Evolutionary conservation across 2,888 invertebrate species (phyloP), one percentile per base, ranked within the genome.

Genomic region (Cheilosia vernalis): DNA sequence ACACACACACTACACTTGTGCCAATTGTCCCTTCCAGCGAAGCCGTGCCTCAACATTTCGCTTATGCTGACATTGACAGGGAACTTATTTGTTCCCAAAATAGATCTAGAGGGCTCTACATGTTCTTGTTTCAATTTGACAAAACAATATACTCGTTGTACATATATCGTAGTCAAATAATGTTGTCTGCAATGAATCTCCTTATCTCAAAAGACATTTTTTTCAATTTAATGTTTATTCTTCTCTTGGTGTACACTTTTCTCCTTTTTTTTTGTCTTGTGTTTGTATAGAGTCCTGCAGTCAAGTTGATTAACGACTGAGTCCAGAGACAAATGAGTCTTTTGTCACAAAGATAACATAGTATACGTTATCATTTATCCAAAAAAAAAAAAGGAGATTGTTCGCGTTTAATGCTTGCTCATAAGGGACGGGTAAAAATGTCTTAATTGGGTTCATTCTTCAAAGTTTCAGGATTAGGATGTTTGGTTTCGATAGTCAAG

Each of bases 271-370:
- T 13, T 3, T 13, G 13, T 37, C 9, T 37, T 21, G 15, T 33
- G 24, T 17, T 13, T 1, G 17, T 10, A 27, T 47, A 13, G 9
- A 60, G 37, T 44, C 58, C 33, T 21, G 13, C 3, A 60, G 58
- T 66, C 58, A 56, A 49, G 33, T 51, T 70, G 58, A 70, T 70
- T 70, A 49, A 70, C 60, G 33, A 15, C 19, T 60, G 37, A 5
- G 37, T 70, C 21, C 15, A 24, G 37, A 13, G 70, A 49, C 37
- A 60, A 42, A 55, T 42, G 56, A 19, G 10, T 44, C 19, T 37
- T 37, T 30, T 15, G 13, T 67, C 42, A 13, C 56, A 37, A 37
- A 37, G 56, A 19, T 56, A 17, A 19, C 10, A 19, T 49, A 9
- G 27, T 53, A 24, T 30, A 7, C 27, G 13, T 30, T 30, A 30